Evolutionary conservation across 2,888 invertebrate genomes (phyloP).

Genomic region (Polymixis flavicincta): DNA sequence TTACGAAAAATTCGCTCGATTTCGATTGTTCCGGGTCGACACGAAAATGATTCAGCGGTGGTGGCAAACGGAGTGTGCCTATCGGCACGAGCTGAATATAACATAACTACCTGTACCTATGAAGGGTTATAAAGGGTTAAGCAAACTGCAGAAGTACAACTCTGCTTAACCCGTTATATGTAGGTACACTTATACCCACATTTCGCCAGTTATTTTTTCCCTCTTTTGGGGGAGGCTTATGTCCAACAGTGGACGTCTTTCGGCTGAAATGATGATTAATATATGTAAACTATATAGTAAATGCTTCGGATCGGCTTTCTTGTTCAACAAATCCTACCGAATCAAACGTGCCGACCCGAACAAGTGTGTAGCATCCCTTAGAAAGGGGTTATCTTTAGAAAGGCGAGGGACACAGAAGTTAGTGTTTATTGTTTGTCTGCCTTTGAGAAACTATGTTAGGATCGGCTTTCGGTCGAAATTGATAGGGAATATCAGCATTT

Average conservation of each 20-base stretch:
- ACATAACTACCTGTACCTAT: not conserved
- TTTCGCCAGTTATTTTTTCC: not conserved
- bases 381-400: slow-evolving; percentile 31
- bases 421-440: slow-evolving; percentile 5
- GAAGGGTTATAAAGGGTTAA: not conserved
- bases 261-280: no score
- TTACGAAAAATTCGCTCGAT: not conserved
- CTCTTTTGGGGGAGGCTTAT: no score
- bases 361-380: not conserved
- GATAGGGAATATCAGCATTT: slow-evolving; percentile 18
- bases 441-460: not conserved
- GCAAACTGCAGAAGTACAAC: not conserved
- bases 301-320: not conserved
- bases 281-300: no score
- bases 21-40: no score
- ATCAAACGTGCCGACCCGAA: not conserved
- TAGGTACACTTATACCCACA: no score
- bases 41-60: not conserved
- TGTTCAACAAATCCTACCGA: not conserved
- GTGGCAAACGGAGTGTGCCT: not conserved
- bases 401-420: slow-evolving; percentile 18
- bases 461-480: slow-evolving; percentile 2
- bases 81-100: not conserved
- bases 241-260: no score
- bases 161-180: not conserved